Evolutionary conservation across 2,888 invertebrate genomes (phyloP).

Genomic region (Melipona beecheii): DNA sequence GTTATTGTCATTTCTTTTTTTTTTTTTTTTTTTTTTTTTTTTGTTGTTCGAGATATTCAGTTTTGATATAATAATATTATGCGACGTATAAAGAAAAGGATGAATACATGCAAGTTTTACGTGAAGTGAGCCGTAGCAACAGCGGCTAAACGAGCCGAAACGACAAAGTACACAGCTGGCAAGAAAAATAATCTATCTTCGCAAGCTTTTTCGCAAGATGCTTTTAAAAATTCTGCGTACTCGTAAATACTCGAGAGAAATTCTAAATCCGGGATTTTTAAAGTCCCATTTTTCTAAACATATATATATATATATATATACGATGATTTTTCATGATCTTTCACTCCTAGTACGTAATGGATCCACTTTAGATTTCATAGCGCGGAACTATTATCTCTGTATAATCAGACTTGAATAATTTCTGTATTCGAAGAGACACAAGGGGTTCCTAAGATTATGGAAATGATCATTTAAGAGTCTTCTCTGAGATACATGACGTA

Average conservation of each 20-base stretch:
- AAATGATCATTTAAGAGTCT: conserved; percentile 25
- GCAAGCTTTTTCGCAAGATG: background rate
- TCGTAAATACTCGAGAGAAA: background rate
- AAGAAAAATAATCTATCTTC: conserved; percentile 38
- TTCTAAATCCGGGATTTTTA: background rate
- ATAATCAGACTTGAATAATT: conserved; percentile 14
- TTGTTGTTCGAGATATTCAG: background rate
- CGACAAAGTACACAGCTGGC: conserved; percentile 23
- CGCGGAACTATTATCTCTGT: conserved; percentile 8
- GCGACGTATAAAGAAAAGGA: background rate
- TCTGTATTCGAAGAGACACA: background rate
- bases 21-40: background rate
- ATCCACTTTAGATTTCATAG: conserved; percentile 4
- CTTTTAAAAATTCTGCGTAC: conserved; percentile 12
- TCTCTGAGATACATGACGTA: background rate
- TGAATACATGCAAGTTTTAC: background rate
- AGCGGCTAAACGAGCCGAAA: conserved; percentile 26
- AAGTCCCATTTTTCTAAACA: background rate
- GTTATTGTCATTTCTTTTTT: background rate
- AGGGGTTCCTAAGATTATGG: conserved; percentile 1
- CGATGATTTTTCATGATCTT: conserved; percentile 9
- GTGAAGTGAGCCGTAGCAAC: conserved; percentile 6
- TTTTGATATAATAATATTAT: background rate
- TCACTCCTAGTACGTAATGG: background rate
- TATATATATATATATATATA: too few relatives aligned